These are phyloP conservation scores for Argyra leucocephala DNA, from an alignment of 2,888 invertebrate species.

Conservation along the genomic window DNA sequence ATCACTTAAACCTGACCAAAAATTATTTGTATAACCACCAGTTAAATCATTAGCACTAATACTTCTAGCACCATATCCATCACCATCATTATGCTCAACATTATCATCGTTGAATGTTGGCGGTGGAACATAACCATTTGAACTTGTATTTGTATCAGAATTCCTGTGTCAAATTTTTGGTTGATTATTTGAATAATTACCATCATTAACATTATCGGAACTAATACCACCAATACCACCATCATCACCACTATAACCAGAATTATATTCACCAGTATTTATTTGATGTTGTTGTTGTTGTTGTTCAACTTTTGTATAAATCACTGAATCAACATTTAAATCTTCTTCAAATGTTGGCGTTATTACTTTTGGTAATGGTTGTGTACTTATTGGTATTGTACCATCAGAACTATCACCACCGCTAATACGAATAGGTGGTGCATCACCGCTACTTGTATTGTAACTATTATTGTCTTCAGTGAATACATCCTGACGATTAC, in stretches of 20 bases:
- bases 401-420: conserved; percentile 32
- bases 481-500: conserved; percentile 27
- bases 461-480: conserved; percentile 38
- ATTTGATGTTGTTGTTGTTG: conserved; percentile 21
- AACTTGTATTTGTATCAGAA: conserved; percentile 37
- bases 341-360: conserved; percentile 26
- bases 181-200: conserved; percentile 30
- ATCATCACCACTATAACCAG: background rate
- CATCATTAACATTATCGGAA: background rate
- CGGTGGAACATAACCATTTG: conserved; percentile 27
- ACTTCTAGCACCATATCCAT: conserved; percentile 12
- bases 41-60: background rate
- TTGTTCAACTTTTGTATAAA: conserved; percentile 21
- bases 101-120: background rate
- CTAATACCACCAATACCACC: background rate
- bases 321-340: conserved; percentile 19
- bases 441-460: conserved; percentile 39
- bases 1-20: conserved; percentile 41
- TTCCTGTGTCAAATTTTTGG: conserved; percentile 44
- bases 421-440: conserved; percentile 35
- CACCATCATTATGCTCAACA: background rate
- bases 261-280: conserved; percentile 9
- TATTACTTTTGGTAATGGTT: conserved; percentile 26
- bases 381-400: conserved; percentile 20
- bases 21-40: conserved; percentile 31